phyloP scores from a whole-genome alignment of 2,113 vertebrate species.

The Lepidothrix coronata region DNA sequence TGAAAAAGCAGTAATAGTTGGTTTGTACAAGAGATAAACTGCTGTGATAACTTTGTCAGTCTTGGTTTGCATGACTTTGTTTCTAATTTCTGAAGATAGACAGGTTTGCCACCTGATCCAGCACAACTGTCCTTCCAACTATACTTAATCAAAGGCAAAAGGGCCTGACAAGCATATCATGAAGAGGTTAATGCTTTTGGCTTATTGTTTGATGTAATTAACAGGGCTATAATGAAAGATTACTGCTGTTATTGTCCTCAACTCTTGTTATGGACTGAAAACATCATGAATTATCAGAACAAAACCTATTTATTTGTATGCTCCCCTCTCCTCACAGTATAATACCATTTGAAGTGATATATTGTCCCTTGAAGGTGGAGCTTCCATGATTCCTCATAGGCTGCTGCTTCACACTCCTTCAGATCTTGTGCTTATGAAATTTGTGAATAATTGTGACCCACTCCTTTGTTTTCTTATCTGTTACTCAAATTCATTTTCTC shows the following conservation, averaged over 20 bases:
- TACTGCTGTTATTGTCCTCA: not conserved
- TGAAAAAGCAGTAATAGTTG: not conserved
- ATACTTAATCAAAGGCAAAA: not conserved
- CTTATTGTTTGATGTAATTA: not conserved
- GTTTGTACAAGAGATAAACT: not conserved
- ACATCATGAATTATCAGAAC: not conserved
- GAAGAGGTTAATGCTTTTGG: not conserved
- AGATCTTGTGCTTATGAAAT: not conserved
- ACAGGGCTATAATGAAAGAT: not conserved
- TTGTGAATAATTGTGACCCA: not conserved
- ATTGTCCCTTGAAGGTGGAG: not conserved
- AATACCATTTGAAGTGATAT: not conserved
- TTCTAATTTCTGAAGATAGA: not conserved
- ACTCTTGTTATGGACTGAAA: not conserved
- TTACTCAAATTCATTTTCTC: not conserved
- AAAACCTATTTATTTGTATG: not conserved
- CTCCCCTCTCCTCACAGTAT: not conserved
- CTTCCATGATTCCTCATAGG: not conserved
- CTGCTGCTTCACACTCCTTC: not conserved
- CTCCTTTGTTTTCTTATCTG: not conserved
- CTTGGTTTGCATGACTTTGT: not conserved
- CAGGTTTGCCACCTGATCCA: not conserved
- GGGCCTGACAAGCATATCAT: not conserved
- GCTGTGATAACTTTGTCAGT: not conserved
- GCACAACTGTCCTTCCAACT: not conserved